A percentile compares a stretch with the other conserved stretches of the same genome.
phyloP scores from a whole-genome alignment of 2,797 vertebrate genomes.

The Spondyliosoma cantharus region DNA sequence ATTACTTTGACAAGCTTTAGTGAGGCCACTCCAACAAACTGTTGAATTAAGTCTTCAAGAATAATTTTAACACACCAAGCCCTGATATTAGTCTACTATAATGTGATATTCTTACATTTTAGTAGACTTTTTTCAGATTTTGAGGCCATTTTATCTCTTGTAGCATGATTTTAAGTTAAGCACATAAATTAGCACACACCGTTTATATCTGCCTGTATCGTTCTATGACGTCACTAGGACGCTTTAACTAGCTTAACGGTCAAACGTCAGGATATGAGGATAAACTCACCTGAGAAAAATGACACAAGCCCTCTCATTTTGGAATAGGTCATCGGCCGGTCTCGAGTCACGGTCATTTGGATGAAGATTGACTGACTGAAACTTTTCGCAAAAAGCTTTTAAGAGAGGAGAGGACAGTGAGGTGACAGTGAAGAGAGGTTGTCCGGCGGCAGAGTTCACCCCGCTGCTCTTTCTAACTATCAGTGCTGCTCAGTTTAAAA shows the following conservation, averaged over 20 bases:
- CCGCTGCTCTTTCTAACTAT: not conserved
- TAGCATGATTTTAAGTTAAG: no score
- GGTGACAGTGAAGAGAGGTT: accelerated
- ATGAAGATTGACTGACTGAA: not conserved
- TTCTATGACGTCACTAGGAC: not conserved
- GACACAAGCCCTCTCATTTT: slow-evolving; percentile 83
- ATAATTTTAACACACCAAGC: no score
- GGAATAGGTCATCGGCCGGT: slow-evolving; percentile 74
- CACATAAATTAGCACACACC: not conserved
- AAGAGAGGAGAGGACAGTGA: not conserved
- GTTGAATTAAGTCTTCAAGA: no score
- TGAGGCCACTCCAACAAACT: not conserved
- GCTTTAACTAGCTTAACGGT: not conserved
- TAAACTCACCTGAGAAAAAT: slow-evolving; percentile 82
- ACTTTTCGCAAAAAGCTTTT: no score
- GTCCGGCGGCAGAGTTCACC: not conserved
- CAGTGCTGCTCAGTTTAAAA: slow-evolving; percentile 12
- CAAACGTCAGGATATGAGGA: not conserved
- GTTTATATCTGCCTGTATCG: not conserved
- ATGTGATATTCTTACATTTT: no score
- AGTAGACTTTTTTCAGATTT: not conserved
- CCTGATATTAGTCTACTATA: no score
- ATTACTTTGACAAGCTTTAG: slow-evolving; percentile 4
- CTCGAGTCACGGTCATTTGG: slow-evolving; percentile 70
- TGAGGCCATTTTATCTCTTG: not conserved